These are phyloP conservation scores for Stigmatopora argus DNA, from an alignment of 2,113 vertebrate species.

Conservation along the genomic window DNA sequence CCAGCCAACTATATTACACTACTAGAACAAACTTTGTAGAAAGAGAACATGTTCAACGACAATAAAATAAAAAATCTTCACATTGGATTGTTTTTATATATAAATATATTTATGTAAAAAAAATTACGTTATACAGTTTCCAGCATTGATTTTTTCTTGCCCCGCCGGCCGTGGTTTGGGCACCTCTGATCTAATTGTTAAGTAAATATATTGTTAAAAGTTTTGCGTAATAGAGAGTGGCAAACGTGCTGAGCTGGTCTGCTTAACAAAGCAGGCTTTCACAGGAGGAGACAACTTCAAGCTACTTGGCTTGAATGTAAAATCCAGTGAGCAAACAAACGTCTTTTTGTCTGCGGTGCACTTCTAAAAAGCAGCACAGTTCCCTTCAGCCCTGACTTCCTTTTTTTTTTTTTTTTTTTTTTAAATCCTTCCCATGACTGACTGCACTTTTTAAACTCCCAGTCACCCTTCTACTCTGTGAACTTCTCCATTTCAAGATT, in stretches of 20 bases:
- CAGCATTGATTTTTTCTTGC: too few relatives aligned
- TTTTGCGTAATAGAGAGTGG: neutral
- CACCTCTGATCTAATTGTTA: neutral
- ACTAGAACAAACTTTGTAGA: too few relatives aligned
- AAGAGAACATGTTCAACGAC: too few relatives aligned
- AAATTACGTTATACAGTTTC: neutral
- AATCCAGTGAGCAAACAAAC: constrained; percentile 57
- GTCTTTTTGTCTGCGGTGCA: constrained; percentile 59
- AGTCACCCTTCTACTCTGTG: constrained; percentile 68
- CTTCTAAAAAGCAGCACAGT: constrained; percentile 54
- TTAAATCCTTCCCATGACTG: constrained; percentile 70
- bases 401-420: constrained; percentile 44
- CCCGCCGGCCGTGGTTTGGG: too few relatives aligned
- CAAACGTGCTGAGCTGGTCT: neutral
- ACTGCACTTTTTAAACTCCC: constrained; percentile 67
- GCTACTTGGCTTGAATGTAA: constrained; percentile 37
- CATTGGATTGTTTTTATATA: too few relatives aligned
- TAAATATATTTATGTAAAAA: too few relatives aligned
- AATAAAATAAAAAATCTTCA: too few relatives aligned
- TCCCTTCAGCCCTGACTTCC: constrained; percentile 55
- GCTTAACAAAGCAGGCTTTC: constrained; percentile 15
- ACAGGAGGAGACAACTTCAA: constrained; percentile 52
- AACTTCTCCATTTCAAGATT: constrained; percentile 74
- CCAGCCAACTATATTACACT: too few relatives aligned
- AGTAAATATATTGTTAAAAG: neutral